These are phyloP conservation scores for Stegodyphus mimosarum DNA, from an alignment of 1,140 invertebrate genomes.

Conservation along the genomic window DNA sequence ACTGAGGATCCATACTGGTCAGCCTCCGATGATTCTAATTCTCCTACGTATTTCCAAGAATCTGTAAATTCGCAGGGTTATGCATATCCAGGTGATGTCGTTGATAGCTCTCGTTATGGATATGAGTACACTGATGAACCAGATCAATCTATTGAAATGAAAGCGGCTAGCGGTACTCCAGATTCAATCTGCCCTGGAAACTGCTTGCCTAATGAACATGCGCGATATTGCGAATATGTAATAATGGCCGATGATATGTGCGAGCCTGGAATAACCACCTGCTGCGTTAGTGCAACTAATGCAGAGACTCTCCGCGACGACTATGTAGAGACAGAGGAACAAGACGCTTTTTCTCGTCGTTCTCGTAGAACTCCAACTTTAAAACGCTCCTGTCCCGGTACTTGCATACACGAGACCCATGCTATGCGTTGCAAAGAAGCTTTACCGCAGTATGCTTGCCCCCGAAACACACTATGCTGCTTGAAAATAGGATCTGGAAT, in stretches of 20 bases:
- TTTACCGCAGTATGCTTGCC: conserved; percentile 10
- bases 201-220: background rate
- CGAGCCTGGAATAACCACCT: background rate
- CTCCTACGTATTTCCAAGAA: background rate
- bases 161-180: background rate
- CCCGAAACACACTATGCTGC: conserved; percentile 17
- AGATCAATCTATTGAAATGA: background rate
- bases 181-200: conserved; percentile 15
- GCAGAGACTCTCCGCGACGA: too few relatives aligned
- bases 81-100: background rate
- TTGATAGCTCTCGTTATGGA: background rate
- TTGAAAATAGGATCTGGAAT: background rate
- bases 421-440: conserved; percentile 14
- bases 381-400: background rate
- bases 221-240: background rate
- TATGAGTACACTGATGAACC: too few relatives aligned
- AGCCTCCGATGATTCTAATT: background rate
- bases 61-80: background rate
- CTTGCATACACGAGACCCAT: conserved; percentile 16
- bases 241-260: background rate
- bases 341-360: background rate
- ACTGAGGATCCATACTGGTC: background rate
- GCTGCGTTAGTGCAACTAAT: background rate
- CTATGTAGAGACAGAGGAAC: background rate
- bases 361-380: background rate